Base-by-base conservation (phyloP, 1,140 invertebrate species). In the Cyrtorhinus lividipennis region DNA sequence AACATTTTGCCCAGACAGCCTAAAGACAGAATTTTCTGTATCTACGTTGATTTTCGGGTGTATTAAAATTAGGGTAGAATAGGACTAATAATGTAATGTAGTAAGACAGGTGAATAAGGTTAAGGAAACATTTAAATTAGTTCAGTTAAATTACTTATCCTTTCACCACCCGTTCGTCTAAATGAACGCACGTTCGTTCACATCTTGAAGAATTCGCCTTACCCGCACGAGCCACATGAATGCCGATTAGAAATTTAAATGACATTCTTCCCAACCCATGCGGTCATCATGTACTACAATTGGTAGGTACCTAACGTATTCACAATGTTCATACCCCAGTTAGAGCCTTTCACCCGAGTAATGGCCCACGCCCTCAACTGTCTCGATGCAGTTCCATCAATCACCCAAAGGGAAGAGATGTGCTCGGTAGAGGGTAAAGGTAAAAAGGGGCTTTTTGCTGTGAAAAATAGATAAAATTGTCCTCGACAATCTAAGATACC, bases 401-500 rank as follows among this genome's bases (percentile, higher is more conserved):
- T 53, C 48, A 13, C 8, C 48, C 12, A 53, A 20, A 20, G 48
- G 48, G 10, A 53, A 53, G 20, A 8, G 48, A 15, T 53, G 48
- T 53, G 10, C 30, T 38, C 30, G 30, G 15, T 13, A 22, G 48
- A 53, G 48, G 20, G 18, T 13, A 20, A 22, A 53, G 48, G 12
- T 53, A 38, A 38, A 38, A 38, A 22, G 48, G 12, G 5, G 10
- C 38, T 44, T n/a, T n/a, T n/a, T 44, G 48, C 5, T 20, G 5
- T 53, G 48, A 53, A 53, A 53, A 53, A 53, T 53, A 53, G 48
- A 53, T 53, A 53, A 53, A 53, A 53, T 53, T 53, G 48, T 53
- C 48, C 48, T 53, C 48, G 48, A 53, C 48, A 53, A 53, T 53
- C 48, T 20, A 53, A 20, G 8, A 53, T 53, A 3, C 48, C 48